Base-by-base conservation (phyloP, 1,140 invertebrate species). In the Trachymyrmex septentrionalis region DNA sequence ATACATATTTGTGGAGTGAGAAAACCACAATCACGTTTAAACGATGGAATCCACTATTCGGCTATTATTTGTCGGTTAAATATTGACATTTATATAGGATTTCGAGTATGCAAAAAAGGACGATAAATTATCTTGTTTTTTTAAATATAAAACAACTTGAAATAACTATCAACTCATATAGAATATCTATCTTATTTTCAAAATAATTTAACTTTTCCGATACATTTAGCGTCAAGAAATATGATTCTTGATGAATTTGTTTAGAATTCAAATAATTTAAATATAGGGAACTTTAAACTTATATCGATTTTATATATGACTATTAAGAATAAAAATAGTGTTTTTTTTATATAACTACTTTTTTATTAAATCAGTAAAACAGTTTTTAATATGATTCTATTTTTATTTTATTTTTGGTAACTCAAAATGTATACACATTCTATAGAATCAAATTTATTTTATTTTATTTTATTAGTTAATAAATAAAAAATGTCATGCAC, bases 1-100 rank as follows among this genome's bases (percentile, higher is more conserved):
- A 64, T 30, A 55, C 44, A 38, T 21, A 38, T 50, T 81, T 30
- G 24, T 24, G 21, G 21, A 72, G 30, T 61, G 76, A 64, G 66
- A 55, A 77, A 71, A 24, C 57, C 48, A 82, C 57, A 63, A 84
- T 87, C 59, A 71, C 50, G 30, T 34, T 87, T 57, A 81, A 87
- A 84, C 61, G 30, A 84, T 84, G 63, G 50, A n/a, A 84, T 67
- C 38, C n/a, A 55, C 53, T 55, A 67, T 30, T 87, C 10, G 9
- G 10, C 9, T 44, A 44, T 44, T 84, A 61, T 76, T 82, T 80
- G 24, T 24, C 30, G 10, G 14, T n/a, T 66, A 78, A 87, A 78
- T 85, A 78, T 85, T 72, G 57, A 72, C 66, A 53, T 14, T 80
- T 69, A 44, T 69, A 44, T 71, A 19, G 55, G 9, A 55, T 21